Base-by-base conservation (phyloP, 2,888 invertebrate species). In the Lasiommata megera region DNA sequence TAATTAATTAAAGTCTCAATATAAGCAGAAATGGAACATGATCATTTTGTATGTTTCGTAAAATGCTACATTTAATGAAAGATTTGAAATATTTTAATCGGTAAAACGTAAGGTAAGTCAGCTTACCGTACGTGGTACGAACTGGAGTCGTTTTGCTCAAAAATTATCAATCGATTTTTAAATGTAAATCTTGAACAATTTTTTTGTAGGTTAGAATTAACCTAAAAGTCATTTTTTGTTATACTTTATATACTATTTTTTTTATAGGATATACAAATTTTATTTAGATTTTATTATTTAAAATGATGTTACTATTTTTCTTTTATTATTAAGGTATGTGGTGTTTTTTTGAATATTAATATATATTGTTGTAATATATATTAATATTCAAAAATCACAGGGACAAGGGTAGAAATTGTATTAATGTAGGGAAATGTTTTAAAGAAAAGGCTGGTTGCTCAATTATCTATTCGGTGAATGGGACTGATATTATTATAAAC, bases 401-500 rank as follows among this genome's bases (percentile, higher is more conserved):
- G 18, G 40, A 17, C 17, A 40, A 1, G 40, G 18, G 11, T 18
- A 11, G 5, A 17, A 11, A 14, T 16, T 31, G 9, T 9, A n/a
- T 46, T 43, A 12, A 7, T 9, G 14, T 31, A 46, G 16, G 9
- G 1, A 36, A 48, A 37, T 14, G 5, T 8, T 23, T 6, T 11
- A 37, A 37, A 37, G 48, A 31, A 43, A 43, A 46, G 46, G 46
- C 46, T 46, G 36, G 48, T 48, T 37, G 48, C 37, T 48, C 48
- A 48, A 48, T 48, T 48, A 34, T n/a, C 36, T 12, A n/a, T 34
- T 34, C 37, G 23, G 36, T 36, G 12, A 8, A 48, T 48, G 18
- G 36, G 36, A 37, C 37, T 48, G 48, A 36, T 48, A 36, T 36
- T 36, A 29, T 12, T 47, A 14, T 16, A 16, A 12, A 31, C 11